Percentiles rank a stretch among this genome's conserved stretches.
Conservation (phyloP, 2,888 invertebrate genomes). For the Pogonocherus hispidulus region DNA sequence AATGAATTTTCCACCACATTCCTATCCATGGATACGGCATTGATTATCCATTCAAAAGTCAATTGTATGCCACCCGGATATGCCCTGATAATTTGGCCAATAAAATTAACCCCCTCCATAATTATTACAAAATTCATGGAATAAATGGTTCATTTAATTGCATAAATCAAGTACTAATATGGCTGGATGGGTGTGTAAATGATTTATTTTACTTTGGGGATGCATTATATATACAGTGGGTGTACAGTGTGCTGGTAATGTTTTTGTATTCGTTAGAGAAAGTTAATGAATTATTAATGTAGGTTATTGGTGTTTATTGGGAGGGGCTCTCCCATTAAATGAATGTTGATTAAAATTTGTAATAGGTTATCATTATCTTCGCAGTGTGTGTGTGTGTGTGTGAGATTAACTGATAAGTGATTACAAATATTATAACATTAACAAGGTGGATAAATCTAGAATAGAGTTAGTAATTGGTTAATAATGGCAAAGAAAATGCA, state of each 20-base stretch:
- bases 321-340: background rate
- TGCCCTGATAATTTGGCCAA: slow-evolving; percentile 11
- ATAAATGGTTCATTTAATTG: slow-evolving; percentile 25
- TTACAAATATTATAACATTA: too few species aligned
- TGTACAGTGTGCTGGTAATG: background rate
- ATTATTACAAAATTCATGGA: slow-evolving; percentile 8
- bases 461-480: too few species aligned
- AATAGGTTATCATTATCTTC: background rate
- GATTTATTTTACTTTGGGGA: slow-evolving; percentile 19
- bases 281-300: slow-evolving; percentile 15
- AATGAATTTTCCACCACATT: background rate
- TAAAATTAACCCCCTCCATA: slow-evolving; percentile 2
- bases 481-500: too few species aligned
- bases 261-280: background rate
- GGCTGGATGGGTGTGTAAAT: background rate
- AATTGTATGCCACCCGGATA: background rate
- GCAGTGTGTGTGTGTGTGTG: too few species aligned
- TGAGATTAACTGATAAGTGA: too few species aligned
- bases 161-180: slow-evolving; percentile 21
- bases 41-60: slow-evolving; percentile 6
- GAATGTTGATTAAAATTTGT: background rate
- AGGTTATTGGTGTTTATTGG: background rate
- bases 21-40: background rate
- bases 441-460: too few species aligned
- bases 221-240: too few species aligned